phyloP scores from a whole-genome alignment of 2,888 invertebrate genomes.

The Barypeithes pellucidus region DNA sequence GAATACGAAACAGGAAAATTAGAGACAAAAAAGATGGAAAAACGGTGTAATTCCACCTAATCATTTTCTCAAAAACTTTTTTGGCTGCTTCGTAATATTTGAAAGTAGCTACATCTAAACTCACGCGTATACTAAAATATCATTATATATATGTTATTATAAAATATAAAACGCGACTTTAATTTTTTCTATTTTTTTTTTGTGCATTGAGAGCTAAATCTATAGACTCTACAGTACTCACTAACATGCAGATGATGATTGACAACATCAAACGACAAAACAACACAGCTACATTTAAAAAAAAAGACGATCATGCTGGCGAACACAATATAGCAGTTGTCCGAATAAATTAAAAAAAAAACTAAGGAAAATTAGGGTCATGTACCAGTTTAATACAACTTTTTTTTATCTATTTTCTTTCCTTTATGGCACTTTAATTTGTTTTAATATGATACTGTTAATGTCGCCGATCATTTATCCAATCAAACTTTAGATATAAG shows the following conservation, averaged over 20 bases:
- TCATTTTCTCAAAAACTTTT: conserved; percentile 34
- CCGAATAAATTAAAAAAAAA: conserved; percentile 17
- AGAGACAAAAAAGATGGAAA: no score
- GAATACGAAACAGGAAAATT: no score
- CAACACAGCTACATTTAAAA: conserved; percentile 50
- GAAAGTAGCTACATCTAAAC: conserved; percentile 46
- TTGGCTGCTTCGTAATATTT: conserved; percentile 31
- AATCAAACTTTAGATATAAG: no score
- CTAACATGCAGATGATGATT: conserved; percentile 65
- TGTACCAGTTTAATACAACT: conserved; percentile 33
- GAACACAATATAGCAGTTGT: conserved; percentile 64
- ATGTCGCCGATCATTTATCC: no score
- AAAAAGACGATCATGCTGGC: conserved; percentile 51
- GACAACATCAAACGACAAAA: conserved; percentile 64
- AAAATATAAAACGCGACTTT: conserved; percentile 70
- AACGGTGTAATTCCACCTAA: no score
- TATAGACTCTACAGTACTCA: conserved; percentile 68
- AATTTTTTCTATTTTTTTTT: conserved; percentile 61
- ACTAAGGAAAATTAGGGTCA: conserved; percentile 27
- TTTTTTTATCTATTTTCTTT: not conserved
- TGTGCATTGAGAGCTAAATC: conserved; percentile 68
- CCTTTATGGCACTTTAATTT: not conserved
- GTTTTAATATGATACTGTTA: no score
- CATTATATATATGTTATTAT: conserved; percentile 66
- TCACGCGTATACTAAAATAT: conserved; percentile 69